Conservation (phyloP, 2,113 vertebrate genomes). For the Macheiramphus alcinus region DNA sequence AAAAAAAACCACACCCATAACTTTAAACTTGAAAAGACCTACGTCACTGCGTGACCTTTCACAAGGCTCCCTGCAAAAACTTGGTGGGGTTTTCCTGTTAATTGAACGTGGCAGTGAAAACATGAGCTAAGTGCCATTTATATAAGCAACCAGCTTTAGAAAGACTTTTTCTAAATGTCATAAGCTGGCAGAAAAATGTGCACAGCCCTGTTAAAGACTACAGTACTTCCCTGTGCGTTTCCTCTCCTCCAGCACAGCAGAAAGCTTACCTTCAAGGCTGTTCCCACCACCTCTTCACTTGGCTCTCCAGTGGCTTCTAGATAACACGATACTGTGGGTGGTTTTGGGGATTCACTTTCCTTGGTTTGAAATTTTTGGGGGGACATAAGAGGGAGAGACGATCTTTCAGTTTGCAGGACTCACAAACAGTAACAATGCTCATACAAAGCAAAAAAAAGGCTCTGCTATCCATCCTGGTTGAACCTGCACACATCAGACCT, state of each 20-base stretch:
- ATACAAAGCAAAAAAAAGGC: background rate
- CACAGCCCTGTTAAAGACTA: background rate
- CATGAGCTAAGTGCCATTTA: background rate
- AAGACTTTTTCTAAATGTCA: background rate
- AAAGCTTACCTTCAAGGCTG: background rate
- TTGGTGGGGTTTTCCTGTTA: background rate
- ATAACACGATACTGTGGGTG: background rate
- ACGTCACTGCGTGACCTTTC: background rate
- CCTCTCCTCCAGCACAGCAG: background rate
- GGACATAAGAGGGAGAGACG: background rate
- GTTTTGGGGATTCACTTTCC: no score
- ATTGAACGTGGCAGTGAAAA: background rate
- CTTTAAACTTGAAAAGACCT: background rate
- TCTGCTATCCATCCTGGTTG: background rate
- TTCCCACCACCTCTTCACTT: background rate
- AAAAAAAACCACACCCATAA: background rate
- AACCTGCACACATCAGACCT: no score
- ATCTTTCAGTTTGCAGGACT: background rate
- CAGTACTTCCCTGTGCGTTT: rapidly evolving
- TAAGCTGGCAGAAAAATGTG: background rate
- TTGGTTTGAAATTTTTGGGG: background rate
- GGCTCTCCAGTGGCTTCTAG: background rate
- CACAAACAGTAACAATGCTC: background rate
- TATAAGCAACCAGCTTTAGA: background rate
- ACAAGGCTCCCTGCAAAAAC: background rate